Percentiles rank a stretch among this genome's conserved stretches.
phyloP scores from a whole-genome alignment of 30 jellyfish, hydroid and myxozoan genomes.

The Nemopilema nomurai region DNA sequence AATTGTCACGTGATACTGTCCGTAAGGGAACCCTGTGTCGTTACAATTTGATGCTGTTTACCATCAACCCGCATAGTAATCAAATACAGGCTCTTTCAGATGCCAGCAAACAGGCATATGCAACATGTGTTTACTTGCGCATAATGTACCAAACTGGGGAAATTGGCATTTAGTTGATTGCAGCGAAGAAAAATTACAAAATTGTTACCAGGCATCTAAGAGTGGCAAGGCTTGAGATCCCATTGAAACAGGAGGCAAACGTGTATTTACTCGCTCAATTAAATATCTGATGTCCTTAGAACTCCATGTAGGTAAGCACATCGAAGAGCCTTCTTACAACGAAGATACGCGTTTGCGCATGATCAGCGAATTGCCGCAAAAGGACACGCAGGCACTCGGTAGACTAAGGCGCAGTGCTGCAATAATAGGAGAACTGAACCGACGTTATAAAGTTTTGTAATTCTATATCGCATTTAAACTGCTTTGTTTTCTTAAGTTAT shows the following conservation, averaged over 20 bases:
- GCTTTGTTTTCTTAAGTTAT: neutral
- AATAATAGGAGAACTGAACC: slow-evolving; percentile 8
- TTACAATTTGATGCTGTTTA: slow-evolving; percentile 4
- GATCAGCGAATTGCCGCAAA: neutral
- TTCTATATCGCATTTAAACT: neutral
- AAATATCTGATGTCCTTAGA: slow-evolving; percentile 5
- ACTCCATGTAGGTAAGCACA: neutral
- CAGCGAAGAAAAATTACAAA: slow-evolving; percentile 14
- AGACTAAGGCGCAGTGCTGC: slow-evolving; percentile 31
- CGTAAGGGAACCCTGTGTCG: no score
- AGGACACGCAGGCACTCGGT: neutral
- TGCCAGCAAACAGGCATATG: slow-evolving; percentile 35
- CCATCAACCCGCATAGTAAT: neutral
- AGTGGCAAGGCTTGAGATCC: slow-evolving; percentile 18
- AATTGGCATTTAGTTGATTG: slow-evolving; percentile 2
- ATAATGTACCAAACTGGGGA: slow-evolving; percentile 1
- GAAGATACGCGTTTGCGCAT: neutral
- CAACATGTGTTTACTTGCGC: slow-evolving; percentile 9
- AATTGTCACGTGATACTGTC: no score
- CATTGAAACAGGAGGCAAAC: slow-evolving; percentile 5
- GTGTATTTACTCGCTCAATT: neutral
- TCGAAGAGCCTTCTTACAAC: neutral
- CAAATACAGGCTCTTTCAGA: slow-evolving; percentile 26
- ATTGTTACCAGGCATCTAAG: slow-evolving; percentile 10
- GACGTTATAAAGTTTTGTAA: neutral